Conservation (phyloP, 2,113 vertebrate genomes). For the Crocuta crocuta region DNA sequence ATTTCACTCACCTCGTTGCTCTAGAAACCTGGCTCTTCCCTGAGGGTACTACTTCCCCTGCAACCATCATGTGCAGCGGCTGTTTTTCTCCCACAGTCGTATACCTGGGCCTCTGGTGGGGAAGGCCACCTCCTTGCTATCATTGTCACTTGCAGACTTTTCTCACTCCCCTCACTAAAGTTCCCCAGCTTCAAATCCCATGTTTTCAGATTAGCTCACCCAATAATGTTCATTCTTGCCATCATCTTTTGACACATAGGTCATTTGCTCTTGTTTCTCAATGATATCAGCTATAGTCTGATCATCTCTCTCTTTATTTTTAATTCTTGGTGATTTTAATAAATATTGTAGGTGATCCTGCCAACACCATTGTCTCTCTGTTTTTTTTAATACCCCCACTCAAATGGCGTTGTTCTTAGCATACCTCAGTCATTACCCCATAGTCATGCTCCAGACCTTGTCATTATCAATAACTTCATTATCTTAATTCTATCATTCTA, state of each 20-base stretch:
- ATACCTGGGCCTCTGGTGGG: background rate
- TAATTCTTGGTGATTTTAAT: background rate
- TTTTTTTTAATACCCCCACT: background rate
- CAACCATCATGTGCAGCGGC: too few species aligned
- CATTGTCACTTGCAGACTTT: background rate
- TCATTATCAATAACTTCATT: background rate
- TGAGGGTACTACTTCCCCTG: background rate
- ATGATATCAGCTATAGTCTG: background rate
- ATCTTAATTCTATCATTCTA: background rate
- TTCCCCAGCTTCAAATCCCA: background rate
- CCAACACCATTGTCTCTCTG: background rate
- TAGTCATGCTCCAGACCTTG: background rate
- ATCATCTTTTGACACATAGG: background rate
- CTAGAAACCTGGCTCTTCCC: background rate
- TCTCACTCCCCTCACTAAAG: background rate
- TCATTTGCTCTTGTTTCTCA: background rate
- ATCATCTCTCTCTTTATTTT: background rate
- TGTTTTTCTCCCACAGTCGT: background rate
- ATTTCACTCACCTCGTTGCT: background rate
- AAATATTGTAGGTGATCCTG: background rate
- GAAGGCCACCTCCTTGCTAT: background rate
- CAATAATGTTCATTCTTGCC: background rate
- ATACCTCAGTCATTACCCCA: background rate
- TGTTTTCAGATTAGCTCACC: background rate
- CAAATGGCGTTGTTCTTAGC: background rate